Percentiles rank a stretch among this genome's conserved stretches.
Evolutionary conservation across 2,888 invertebrate species (phyloP).

Genomic region (Napeogenes inachia): DNA sequence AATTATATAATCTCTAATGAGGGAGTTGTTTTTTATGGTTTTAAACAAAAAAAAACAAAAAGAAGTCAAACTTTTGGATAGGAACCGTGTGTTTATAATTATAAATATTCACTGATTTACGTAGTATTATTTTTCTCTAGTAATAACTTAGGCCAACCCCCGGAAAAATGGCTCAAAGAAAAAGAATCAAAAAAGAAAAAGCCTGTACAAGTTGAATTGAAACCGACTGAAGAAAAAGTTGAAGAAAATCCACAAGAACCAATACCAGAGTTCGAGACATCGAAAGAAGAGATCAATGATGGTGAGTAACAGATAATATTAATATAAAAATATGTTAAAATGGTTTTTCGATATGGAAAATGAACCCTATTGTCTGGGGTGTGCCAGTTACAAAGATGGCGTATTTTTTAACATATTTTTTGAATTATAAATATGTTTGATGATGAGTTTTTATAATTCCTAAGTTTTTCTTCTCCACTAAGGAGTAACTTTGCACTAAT

Average conservation of each 20-base stretch:
- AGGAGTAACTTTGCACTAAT: too few relatives aligned
- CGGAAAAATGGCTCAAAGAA: slow-evolving; percentile 76
- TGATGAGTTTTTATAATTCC: too few relatives aligned
- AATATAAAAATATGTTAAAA: not conserved
- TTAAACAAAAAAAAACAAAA: too few relatives aligned
- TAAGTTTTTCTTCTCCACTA: too few relatives aligned
- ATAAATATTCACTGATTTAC: not conserved
- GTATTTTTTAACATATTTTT: too few relatives aligned
- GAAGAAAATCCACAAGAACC: slow-evolving; percentile 39
- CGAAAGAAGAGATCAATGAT: slow-evolving; percentile 38
- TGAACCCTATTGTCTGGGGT: too few relatives aligned
- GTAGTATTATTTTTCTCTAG: slow-evolving; percentile 20
- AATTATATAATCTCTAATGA: too few relatives aligned
- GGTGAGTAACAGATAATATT: slow-evolving; percentile 41
- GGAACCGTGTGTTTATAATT: slow-evolving; percentile 9
- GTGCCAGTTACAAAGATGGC: too few relatives aligned
- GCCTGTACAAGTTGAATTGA: slow-evolving; percentile 45
- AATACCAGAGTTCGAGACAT: slow-evolving; percentile 32
- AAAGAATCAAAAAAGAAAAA: slow-evolving; percentile 81
- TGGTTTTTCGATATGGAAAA: too few relatives aligned
- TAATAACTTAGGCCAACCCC: slow-evolving; percentile 50
- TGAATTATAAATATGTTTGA: too few relatives aligned
- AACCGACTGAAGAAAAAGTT: slow-evolving; percentile 32
- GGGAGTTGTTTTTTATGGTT: too few relatives aligned
- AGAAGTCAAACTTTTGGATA: too few relatives aligned